Evolutionary conservation across 2,888 invertebrate genomes (phyloP).

Genomic region (Ariolimax columbianus): DNA sequence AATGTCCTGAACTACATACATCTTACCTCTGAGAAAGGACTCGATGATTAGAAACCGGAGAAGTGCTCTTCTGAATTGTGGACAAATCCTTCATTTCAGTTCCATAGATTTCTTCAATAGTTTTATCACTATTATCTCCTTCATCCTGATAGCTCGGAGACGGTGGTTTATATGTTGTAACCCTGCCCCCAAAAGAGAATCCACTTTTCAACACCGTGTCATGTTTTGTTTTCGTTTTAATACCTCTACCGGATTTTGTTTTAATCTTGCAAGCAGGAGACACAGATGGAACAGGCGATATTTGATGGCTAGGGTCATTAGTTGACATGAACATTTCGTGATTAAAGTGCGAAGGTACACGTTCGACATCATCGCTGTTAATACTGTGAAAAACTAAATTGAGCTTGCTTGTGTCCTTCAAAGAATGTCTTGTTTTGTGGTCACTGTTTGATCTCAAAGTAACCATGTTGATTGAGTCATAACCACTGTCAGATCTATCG

Average conservation of each 20-base stretch:
- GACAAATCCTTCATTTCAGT: background rate
- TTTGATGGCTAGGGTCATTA: background rate
- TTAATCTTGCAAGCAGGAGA: background rate
- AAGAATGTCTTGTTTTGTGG: background rate
- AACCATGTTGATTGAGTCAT: background rate
- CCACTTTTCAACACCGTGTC: background rate
- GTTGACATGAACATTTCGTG: background rate
- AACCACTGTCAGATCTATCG: background rate
- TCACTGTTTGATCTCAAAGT: background rate
- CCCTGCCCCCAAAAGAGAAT: conserved; percentile 18
- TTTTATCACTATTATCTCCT: background rate
- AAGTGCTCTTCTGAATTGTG: no score
- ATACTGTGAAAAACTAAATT: background rate
- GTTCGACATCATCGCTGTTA: background rate
- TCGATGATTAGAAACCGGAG: background rate
- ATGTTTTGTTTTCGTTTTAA: background rate
- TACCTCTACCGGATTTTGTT: no score
- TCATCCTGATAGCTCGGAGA: background rate
- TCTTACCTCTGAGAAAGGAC: conserved; percentile 9
- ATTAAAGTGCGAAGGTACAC: background rate
- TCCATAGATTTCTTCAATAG: conserved; percentile 2
- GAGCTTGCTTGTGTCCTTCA: background rate
- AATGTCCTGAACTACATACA: background rate
- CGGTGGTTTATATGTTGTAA: background rate
- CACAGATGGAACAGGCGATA: background rate